Conservation (phyloP, 2,113 vertebrate genomes). For the Hemibagrus wyckioides region DNA sequence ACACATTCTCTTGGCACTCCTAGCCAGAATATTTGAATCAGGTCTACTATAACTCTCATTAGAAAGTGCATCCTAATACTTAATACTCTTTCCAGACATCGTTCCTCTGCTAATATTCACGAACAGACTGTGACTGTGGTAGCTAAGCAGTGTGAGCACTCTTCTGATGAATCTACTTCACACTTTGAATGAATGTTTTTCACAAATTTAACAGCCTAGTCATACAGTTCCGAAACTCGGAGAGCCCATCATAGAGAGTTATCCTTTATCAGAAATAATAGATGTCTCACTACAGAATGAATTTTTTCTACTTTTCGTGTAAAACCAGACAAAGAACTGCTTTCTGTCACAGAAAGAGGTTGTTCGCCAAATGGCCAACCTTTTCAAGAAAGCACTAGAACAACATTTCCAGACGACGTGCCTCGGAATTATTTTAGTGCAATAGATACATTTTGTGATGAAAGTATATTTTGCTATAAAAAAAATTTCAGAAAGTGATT, state of each 20-base stretch:
- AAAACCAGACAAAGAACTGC: neutral
- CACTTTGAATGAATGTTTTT: constrained; percentile 10
- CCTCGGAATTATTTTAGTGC: neutral
- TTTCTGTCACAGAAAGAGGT: neutral
- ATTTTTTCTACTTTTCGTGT: neutral
- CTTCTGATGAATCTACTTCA: constrained; percentile 23
- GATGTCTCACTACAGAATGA: neutral
- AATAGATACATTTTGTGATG: neutral
- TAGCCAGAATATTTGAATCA: neutral
- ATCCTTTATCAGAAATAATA: neutral
- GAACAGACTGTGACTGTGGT: neutral
- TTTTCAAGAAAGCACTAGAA: neutral
- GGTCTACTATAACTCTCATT: neutral
- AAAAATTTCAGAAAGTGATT: neutral
- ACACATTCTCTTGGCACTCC: constrained; percentile 1
- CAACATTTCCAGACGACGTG: neutral
- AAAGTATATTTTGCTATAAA: neutral
- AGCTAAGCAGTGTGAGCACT: neutral
- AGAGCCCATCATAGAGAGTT: neutral
- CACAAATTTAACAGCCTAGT: neutral
- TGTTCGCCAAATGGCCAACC: neutral
- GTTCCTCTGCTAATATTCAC: neutral
- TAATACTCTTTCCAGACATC: neutral
- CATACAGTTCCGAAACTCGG: neutral
- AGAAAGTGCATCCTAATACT: neutral